phyloP scores from a whole-genome alignment of 2,888 invertebrate genomes.

The Phlogophora meticulosa region DNA sequence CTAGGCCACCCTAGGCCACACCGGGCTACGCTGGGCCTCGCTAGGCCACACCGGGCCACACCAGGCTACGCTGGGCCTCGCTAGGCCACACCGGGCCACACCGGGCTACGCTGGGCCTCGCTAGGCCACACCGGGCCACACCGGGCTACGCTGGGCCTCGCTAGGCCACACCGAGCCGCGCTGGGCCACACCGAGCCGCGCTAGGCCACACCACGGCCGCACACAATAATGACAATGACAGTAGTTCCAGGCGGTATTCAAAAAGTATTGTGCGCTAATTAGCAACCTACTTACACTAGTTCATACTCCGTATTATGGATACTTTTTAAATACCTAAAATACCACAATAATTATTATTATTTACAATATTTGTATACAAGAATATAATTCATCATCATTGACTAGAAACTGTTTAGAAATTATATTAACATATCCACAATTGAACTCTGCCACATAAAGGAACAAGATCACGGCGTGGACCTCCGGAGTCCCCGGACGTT shows the following conservation, averaged over 20 bases:
- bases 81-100: constrained; percentile 3
- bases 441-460: constrained; percentile 77
- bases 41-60: constrained; percentile 1
- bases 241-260: constrained; percentile 43
- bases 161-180: background rate
- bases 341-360: constrained; percentile 80
- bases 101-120: no score
- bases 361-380: constrained; percentile 87
- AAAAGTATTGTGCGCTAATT: constrained; percentile 85
- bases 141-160: no score
- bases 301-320: constrained; percentile 69
- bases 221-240: constrained; percentile 54
- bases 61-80: background rate
- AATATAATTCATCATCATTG: constrained; percentile 80
- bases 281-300: constrained; percentile 81
- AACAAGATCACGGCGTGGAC: constrained; percentile 73
- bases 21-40: background rate
- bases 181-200: background rate
- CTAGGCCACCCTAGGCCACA: background rate
- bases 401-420: constrained; percentile 88
- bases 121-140: no score
- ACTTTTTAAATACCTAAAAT: constrained; percentile 82
- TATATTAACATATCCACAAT: constrained; percentile 72
- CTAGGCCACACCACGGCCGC: constrained; percentile 1
- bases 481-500: constrained; percentile 38